Evolutionary conservation across 2,888 invertebrate species (phyloP).

Genomic region (Gymnocheta viridis): DNA sequence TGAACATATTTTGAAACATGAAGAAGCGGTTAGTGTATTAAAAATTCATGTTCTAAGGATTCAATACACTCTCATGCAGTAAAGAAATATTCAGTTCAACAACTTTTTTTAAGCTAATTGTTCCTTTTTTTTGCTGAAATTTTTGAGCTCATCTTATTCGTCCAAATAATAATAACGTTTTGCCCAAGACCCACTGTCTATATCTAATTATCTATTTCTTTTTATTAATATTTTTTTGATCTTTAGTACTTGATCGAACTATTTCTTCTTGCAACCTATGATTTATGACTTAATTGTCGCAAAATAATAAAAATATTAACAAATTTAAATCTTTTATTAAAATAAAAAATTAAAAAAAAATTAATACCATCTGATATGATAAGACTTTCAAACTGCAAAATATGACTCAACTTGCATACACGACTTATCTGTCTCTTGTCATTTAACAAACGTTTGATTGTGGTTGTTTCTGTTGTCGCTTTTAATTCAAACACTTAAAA

Average conservation of each 20-base stretch:
- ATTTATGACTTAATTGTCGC: slow-evolving; percentile 65
- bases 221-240: background rate
- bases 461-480: slow-evolving; percentile 40
- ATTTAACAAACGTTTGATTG: slow-evolving; percentile 52
- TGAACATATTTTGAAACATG: too few species aligned
- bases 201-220: slow-evolving; percentile 17
- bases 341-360: slow-evolving; percentile 21
- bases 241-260: slow-evolving; percentile 1
- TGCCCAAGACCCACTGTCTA: background rate
- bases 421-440: slow-evolving; percentile 58
- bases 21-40: too few species aligned
- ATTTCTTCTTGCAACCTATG: slow-evolving; percentile 40
- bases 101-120: too few species aligned
- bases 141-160: background rate
- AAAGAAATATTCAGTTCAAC: too few species aligned
- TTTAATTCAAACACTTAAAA: slow-evolving; percentile 51
- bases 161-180: background rate
- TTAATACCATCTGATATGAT: slow-evolving; percentile 53
- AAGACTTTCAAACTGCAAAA: slow-evolving; percentile 50
- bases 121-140: too few species aligned
- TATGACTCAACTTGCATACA: slow-evolving; percentile 55
- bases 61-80: too few species aligned
- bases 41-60: too few species aligned
- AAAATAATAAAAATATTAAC: slow-evolving; percentile 4
- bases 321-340: background rate